phyloP scores from a whole-genome alignment of 2,797 vertebrate genomes.

The Thalassophryne amazonica region DNA sequence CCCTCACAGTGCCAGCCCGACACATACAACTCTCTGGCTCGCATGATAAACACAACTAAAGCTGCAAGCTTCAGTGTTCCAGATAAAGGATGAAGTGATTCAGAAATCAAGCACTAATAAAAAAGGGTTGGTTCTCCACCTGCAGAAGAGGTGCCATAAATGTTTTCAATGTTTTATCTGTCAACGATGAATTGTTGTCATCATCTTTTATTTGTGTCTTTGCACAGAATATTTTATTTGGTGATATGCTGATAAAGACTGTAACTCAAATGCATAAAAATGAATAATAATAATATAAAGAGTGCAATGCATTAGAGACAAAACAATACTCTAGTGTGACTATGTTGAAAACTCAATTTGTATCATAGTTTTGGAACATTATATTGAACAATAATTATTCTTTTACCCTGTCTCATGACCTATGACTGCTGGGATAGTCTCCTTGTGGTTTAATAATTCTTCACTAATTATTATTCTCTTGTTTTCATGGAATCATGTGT shows the following conservation, averaged over 20 bases:
- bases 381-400: too few species aligned
- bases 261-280: too few species aligned
- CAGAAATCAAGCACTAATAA: constrained; percentile 31
- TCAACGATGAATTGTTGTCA: constrained; percentile 3
- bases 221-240: neutral
- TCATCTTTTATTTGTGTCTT: neutral
- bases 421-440: too few species aligned
- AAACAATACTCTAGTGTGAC: too few species aligned
- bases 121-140: constrained; percentile 26
- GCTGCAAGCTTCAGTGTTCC: constrained; percentile 42
- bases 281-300: too few species aligned
- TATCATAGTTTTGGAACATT: too few species aligned
- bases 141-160: constrained; percentile 18
- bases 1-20: constrained; percentile 57
- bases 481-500: too few species aligned
- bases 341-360: too few species aligned
- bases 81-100: constrained; percentile 38
- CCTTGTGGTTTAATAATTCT: too few species aligned
- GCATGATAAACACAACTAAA: constrained; percentile 62
- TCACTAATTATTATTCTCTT: too few species aligned
- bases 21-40: constrained; percentile 53
- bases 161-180: constrained; percentile 5
- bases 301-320: too few species aligned
- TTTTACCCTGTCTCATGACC: too few species aligned
- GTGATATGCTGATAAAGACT: neutral